Percentiles rank a stretch among this genome's conserved stretches.
phyloP scores from a whole-genome alignment of 2,797 vertebrate species.

The Myotis myotis region DNA sequence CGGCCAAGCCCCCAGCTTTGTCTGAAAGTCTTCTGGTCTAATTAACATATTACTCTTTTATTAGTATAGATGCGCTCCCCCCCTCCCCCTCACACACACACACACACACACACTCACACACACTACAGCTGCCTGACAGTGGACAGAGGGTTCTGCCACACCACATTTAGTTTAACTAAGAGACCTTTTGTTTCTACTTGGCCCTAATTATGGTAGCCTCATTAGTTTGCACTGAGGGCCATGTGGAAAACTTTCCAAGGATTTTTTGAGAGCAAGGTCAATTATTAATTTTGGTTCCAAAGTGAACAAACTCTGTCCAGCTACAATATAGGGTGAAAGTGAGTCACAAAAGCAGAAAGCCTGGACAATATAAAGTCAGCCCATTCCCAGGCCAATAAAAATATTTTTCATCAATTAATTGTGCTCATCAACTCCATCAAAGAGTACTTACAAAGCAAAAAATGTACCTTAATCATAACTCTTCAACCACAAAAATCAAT shows the following conservation, averaged over 20 bases:
- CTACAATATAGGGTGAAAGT: not conserved
- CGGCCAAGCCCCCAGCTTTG: too few species aligned
- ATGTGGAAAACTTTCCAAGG: not conserved
- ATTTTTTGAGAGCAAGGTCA: constrained; percentile 9
- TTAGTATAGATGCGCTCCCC: too few species aligned
- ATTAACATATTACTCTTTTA: too few species aligned
- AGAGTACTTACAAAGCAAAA: not conserved
- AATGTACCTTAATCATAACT: not conserved
- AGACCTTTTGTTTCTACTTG: not conserved
- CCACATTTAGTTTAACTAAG: not conserved
- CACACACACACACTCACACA: not conserved
- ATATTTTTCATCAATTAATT: not conserved
- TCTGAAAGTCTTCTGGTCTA: too few species aligned
- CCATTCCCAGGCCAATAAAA: not conserved
- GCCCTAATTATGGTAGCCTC: not conserved
- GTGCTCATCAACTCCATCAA: not conserved
- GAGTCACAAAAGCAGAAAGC: not conserved
- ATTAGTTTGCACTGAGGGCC: not conserved
- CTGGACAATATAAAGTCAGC: not conserved
- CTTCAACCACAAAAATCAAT: constrained; percentile 1
- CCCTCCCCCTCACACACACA: not conserved
- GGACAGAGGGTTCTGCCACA: not conserved
- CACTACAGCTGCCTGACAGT: not conserved
- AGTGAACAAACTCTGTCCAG: not conserved
- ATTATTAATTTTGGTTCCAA: constrained; percentile 36